Conservation (phyloP, 2,797 vertebrate genomes). For the Oreortyx pictus region DNA sequence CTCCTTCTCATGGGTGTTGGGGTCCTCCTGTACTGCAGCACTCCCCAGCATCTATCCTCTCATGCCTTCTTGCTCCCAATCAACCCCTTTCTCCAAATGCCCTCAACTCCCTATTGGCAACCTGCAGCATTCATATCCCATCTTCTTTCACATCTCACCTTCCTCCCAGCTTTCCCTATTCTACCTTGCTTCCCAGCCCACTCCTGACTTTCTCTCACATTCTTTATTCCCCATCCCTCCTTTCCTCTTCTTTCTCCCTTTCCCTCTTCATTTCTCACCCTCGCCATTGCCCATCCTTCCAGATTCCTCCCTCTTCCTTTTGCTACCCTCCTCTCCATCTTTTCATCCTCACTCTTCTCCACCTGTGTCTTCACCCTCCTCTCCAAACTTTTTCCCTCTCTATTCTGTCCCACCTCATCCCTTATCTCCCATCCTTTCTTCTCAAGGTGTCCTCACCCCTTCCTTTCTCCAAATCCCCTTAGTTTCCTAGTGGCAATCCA, state of each 20-base stretch:
- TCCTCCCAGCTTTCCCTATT: background rate
- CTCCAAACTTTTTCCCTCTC: background rate
- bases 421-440: background rate
- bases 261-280: too few species aligned
- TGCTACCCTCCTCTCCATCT: background rate
- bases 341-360: too few species aligned
- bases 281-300: too few species aligned
- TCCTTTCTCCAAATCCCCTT: background rate
- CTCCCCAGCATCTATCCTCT: background rate
- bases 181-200: rapidly evolving
- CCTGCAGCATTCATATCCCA: rapidly evolving
- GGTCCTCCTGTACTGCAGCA: rapidly evolving
- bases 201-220: too few species aligned
- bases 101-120: rapidly evolving
- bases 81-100: rapidly evolving
- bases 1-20: rapidly evolving
- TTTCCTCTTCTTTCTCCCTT: rapidly evolving
- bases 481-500: background rate
- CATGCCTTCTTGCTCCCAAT: rapidly evolving
- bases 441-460: background rate
- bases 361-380: background rate
- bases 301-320: too few species aligned
- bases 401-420: background rate
- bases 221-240: background rate
- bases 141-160: background rate